Evolutionary conservation across 2,113 vertebrate genomes (phyloP).

Genomic region (Lonchura striata): DNA sequence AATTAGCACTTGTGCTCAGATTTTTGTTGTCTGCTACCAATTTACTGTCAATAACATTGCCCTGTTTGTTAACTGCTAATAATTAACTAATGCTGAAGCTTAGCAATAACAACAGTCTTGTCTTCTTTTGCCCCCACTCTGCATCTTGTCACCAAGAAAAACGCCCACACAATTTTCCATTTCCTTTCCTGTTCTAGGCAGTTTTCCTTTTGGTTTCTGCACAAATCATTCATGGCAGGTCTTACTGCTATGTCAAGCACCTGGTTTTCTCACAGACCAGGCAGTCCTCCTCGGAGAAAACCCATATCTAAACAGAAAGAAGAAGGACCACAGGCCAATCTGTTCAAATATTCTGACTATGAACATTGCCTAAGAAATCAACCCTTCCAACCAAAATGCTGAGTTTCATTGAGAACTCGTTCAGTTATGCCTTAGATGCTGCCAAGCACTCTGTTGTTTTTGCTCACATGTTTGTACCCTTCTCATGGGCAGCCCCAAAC

Average conservation of each 20-base stretch:
- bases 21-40: background rate
- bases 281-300: background rate
- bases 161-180: background rate
- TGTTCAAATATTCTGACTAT: background rate
- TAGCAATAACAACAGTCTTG: background rate
- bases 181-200: background rate
- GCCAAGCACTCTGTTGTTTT: rapidly evolving
- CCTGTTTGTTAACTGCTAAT: background rate
- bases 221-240: background rate
- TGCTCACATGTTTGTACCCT: rapidly evolving
- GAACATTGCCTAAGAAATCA: background rate
- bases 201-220: background rate
- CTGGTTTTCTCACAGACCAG: background rate
- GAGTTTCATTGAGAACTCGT: background rate
- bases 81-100: background rate
- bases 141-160: background rate
- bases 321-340: background rate
- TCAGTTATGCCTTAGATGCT: background rate
- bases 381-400: background rate
- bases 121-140: background rate
- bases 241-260: background rate
- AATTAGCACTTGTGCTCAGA: background rate
- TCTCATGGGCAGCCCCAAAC: background rate
- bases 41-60: background rate
- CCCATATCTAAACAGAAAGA: background rate